Base-by-base conservation (phyloP, 2,888 invertebrate genomes). In the Dasypogon diadema region DNA sequence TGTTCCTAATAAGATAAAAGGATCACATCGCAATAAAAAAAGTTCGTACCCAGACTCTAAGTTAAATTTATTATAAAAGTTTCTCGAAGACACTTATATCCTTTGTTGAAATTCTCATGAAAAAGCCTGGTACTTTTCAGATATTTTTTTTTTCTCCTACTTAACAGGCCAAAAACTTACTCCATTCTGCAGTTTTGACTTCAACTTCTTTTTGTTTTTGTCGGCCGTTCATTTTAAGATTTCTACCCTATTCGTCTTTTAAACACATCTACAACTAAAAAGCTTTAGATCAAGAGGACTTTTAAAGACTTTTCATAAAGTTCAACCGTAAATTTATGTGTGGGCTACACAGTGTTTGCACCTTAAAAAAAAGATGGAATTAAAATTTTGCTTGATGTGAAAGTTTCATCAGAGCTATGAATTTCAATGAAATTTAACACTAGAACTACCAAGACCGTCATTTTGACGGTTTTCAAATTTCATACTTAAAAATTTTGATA, bases 51-150 rank as follows among this genome's bases (percentile, higher is more conserved):
- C 46, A 65, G 65, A 65, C 65, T 65, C 56, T 76, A 76, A 76
- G 72, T 76, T 76, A 76, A 70, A 76, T 76, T 76, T 76, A 76
- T 76, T 76, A 76, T 73, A 73, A 76, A 76, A 76, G 73, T 76
- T 76, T 73, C 56, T 30, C 72, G 73, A 72, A 76, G 76, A 76
- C 76, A 60, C 72, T 70, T 76, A 58, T 76, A 76, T 76, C 63
- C 76, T 58, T 70, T 73, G 76, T 58, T 76, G 72, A 72, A 76
- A 76, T 72, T 63, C 76, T 34, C 18, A 12, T 56, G 55, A 37
- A 21, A 55, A 55, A 37, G 56, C 37, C 37, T 73, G 16, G 37
- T 58, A 55, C 58, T 72, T 55, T 42, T 22, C 24, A 46, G 48
- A 65, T 46, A 46, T 65, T 16, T 30, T 63, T 63, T 37, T 63